phyloP scores from a whole-genome alignment of 2,888 invertebrate species.

The Drosophila meridiana region DNA sequence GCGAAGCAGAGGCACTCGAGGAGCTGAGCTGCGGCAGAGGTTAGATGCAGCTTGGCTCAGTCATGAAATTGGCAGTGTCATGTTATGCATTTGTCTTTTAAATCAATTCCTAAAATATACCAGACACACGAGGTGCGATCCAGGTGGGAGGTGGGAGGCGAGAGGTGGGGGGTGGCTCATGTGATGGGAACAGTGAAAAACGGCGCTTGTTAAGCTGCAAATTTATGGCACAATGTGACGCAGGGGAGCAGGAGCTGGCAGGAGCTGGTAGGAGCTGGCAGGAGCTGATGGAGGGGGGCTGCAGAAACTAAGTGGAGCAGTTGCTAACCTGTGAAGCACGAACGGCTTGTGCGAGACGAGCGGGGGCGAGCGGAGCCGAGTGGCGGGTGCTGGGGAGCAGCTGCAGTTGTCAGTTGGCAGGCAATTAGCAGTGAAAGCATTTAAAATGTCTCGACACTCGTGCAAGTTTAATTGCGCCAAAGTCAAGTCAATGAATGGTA shows the following conservation, averaged over 20 bases:
- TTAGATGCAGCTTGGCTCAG: no score
- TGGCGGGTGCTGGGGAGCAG: not conserved
- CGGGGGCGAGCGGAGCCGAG: no score
- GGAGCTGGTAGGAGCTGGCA: not conserved
- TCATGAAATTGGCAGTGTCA: slow-evolving; percentile 69
- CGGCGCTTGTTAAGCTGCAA: slow-evolving; percentile 53
- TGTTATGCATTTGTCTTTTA: slow-evolving; percentile 71
- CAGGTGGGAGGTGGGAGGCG: not conserved
- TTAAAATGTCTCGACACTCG: slow-evolving; percentile 57
- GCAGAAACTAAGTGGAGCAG: slow-evolving; percentile 34
- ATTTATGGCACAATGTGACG: slow-evolving; percentile 61
- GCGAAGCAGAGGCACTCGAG: not conserved
- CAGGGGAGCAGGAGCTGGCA: slow-evolving; percentile 9
- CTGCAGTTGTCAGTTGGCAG: slow-evolving; percentile 28
- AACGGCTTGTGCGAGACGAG: not conserved
- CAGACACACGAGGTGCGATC: not conserved
- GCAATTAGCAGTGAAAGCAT: slow-evolving; percentile 61
- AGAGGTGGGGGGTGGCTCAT: not conserved
- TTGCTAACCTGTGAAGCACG: slow-evolving; percentile 18
- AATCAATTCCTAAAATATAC: slow-evolving; percentile 42
- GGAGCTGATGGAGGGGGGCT: not conserved
- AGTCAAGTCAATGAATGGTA: slow-evolving; percentile 62
- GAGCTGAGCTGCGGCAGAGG: not conserved
- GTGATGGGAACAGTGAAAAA: not conserved
- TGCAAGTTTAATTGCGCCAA: slow-evolving; percentile 59